Evolutionary conservation across 2,797 vertebrate species (phyloP).

Genomic region (Mallotus villosus): DNA sequence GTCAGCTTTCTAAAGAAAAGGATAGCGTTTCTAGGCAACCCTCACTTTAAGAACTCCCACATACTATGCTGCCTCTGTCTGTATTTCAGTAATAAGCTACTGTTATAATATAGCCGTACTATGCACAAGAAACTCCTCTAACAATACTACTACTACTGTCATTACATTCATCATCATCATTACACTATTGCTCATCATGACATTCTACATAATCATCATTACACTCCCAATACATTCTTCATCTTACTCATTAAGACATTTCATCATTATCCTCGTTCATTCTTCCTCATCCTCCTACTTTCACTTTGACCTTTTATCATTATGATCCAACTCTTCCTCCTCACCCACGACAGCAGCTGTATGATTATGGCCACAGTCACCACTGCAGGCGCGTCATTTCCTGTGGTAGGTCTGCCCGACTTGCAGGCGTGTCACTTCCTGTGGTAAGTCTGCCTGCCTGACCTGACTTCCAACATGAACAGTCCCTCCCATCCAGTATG

Average conservation of each 20-base stretch:
- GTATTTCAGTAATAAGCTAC: neutral
- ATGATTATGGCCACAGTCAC: slow-evolving; percentile 69
- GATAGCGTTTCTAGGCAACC: slow-evolving; percentile 70
- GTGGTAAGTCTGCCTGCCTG: slow-evolving; percentile 33
- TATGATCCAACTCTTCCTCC: slow-evolving; percentile 19
- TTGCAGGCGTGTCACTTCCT: slow-evolving; percentile 73
- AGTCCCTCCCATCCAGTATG: slow-evolving; percentile 28
- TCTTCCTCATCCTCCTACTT: too few relatives aligned
- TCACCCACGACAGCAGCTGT: slow-evolving; percentile 51
- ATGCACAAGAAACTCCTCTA: too few relatives aligned
- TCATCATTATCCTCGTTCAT: too few relatives aligned
- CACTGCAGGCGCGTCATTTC: slow-evolving; percentile 70
- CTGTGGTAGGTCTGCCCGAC: slow-evolving; percentile 47
- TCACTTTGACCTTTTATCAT: too few relatives aligned
- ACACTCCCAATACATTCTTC: too few relatives aligned
- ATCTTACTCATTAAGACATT: too few relatives aligned
- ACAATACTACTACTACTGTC: too few relatives aligned
- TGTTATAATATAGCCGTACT: neutral
- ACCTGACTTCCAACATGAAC: slow-evolving; percentile 7
- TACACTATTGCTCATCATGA: too few relatives aligned
- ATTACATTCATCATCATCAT: too few relatives aligned
- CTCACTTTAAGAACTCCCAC: slow-evolving; percentile 51
- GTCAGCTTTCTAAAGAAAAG: slow-evolving; percentile 40
- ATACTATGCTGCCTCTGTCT: neutral
- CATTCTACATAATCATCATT: too few relatives aligned